Conservation (phyloP, 1,140 invertebrate species). For the Conopomorpha cramerella region DNA sequence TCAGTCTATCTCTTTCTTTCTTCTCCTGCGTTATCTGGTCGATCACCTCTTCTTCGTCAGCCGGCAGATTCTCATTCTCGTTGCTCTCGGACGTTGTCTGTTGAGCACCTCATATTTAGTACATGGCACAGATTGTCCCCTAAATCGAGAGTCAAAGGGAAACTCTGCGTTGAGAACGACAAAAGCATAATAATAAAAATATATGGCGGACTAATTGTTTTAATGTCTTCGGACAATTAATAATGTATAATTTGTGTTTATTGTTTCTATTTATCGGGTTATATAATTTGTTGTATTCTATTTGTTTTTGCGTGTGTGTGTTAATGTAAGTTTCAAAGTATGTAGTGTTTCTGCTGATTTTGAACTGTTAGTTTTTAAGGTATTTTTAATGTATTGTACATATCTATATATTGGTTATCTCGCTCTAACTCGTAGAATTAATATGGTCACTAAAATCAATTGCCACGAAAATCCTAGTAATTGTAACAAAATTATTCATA, state of each 20-base stretch:
- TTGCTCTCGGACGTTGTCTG: constrained; percentile 44
- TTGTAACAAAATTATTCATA: too few relatives aligned
- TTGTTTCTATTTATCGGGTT: background rate
- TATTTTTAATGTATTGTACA: too few relatives aligned
- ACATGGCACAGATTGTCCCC: background rate
- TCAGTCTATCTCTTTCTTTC: constrained; percentile 32
- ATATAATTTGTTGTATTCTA: too few relatives aligned
- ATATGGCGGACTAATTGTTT: background rate
- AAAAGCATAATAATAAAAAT: background rate
- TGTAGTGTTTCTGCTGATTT: too few relatives aligned
- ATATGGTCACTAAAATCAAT: too few relatives aligned
- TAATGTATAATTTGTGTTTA: background rate
- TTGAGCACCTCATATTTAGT: background rate
- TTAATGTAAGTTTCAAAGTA: too few relatives aligned
- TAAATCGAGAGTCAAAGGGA: background rate
- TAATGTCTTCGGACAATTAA: background rate
- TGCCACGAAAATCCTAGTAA: too few relatives aligned
- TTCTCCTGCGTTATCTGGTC: constrained; percentile 25
- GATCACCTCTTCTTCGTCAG: constrained; percentile 18
- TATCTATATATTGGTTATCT: too few relatives aligned
- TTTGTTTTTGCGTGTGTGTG: too few relatives aligned
- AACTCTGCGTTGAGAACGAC: background rate
- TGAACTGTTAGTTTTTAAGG: too few relatives aligned
- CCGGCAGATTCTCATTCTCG: constrained; percentile 19
- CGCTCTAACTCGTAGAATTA: too few relatives aligned